Conservation (phyloP, 2,113 vertebrate species). For the Onychorhynchus coronatus region DNA sequence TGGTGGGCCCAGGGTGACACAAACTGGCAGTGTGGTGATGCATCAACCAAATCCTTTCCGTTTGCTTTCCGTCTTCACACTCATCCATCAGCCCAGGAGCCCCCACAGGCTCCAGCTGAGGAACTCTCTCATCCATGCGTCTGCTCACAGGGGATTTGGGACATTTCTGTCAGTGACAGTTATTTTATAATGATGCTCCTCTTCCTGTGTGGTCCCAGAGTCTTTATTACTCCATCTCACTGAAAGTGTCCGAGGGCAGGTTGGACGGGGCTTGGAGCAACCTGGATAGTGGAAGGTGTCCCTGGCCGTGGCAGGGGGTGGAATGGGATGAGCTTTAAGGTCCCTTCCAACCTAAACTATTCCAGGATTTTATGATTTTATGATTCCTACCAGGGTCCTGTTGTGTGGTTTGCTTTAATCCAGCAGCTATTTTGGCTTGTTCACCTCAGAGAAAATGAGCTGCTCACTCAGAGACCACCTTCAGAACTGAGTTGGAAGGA, state of each 20-base stretch:
- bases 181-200: background rate
- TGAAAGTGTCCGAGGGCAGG: background rate
- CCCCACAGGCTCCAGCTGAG: background rate
- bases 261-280: background rate
- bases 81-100: background rate
- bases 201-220: background rate
- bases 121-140: background rate
- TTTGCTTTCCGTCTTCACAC: background rate
- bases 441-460: background rate
- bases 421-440: background rate
- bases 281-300: background rate
- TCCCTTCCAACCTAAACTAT: background rate
- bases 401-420: background rate
- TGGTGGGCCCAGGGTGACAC: background rate
- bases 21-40: background rate
- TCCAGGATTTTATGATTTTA: background rate
- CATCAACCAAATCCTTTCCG: background rate
- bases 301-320: background rate
- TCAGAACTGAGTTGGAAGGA: no score
- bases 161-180: background rate
- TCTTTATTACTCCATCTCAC: background rate
- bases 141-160: background rate
- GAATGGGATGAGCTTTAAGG: background rate
- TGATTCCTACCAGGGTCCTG: background rate
- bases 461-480: background rate